These are phyloP conservation scores for Lordiphosa collinella DNA, from an alignment of 1,140 invertebrate species.

Conservation along the genomic window DNA sequence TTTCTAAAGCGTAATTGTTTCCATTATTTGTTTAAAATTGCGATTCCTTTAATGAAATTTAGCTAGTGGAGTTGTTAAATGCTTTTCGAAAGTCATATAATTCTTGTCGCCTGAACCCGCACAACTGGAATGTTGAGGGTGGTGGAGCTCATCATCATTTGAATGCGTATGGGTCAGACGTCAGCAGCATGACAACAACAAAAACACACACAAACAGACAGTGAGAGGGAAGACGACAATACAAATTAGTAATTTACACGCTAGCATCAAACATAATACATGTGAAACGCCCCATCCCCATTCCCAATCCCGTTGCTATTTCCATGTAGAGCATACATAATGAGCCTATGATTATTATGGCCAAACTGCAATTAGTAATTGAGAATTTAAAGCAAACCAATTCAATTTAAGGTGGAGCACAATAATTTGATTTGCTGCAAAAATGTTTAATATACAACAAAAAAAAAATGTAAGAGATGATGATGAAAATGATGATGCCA, in stretches of 20 bases:
- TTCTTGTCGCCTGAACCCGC: slow-evolving; percentile 4
- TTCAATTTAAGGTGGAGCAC: slow-evolving; percentile 21
- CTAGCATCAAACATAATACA: slow-evolving; percentile 28
- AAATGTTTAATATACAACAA: neutral
- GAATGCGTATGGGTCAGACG: no score
- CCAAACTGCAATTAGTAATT: slow-evolving; percentile 66
- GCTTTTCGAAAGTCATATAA: no score
- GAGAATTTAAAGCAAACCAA: slow-evolving; percentile 31
- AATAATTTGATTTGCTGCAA: slow-evolving; percentile 9
- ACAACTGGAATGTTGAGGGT: slow-evolving; percentile 11
- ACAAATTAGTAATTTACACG: slow-evolving; percentile 70
- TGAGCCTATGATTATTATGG: slow-evolving; percentile 45
- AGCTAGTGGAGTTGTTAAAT: no score
- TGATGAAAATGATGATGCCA: slow-evolving; percentile 9
- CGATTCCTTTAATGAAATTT: no score
- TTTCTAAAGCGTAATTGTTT: no score
- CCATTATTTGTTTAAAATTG: no score
- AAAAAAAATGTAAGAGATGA: neutral
- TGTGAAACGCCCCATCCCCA: neutral
- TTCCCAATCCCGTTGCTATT: neutral
- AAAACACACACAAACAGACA: slow-evolving; percentile 4
- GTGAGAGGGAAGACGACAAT: slow-evolving; percentile 29
- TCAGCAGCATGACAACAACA: slow-evolving; percentile 8
- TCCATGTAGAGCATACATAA: slow-evolving; percentile 42
- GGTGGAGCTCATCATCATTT: slow-evolving; percentile 1